Base-by-base conservation (phyloP, 2,797 vertebrate species). In the Pangasius macronema region DNA sequence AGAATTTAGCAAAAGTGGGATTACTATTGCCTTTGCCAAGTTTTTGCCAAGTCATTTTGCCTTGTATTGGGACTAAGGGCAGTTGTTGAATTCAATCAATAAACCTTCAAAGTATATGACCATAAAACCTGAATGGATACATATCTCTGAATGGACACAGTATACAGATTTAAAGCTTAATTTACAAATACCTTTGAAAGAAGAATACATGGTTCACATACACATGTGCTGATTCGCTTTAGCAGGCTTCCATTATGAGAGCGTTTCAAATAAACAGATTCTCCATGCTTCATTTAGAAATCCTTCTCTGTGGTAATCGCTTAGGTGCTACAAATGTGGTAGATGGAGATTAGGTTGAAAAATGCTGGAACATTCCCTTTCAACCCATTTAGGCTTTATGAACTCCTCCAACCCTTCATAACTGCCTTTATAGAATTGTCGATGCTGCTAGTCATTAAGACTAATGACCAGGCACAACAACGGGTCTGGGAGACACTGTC, bases 381-480 rank as follows among this genome's bases (percentile, higher is more conserved):
- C 68, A 82, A 65, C 39, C 27, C 59, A 49, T 82, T 65, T 77
- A 33, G 59, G 22, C 33, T 68, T 67, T 49, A 22, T 53, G 8
- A n/a, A 46, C 49, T 55, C 10, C 72, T 57, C 24, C 11, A 57
- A 39, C 7, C 20, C 27, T 33, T 51, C 24, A 11, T 59, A 72
- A 81, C 39, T n/a, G 59, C 59, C 59, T 65, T 49, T 49, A 30
- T 63, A 27, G n/a, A 9, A 27, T 39, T 16, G 49, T 83, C n/a
- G 1, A 14, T 55, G 82, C 11, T 70, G 82, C 49, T 22, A 70
- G 65, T 70, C 76, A 51, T 84, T 70, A 80, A 76, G 30, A 65
- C 30, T 83, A 83, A 83, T 70, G 65, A 49, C 82, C 82, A 83
- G 16, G 30, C 18, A 83, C 10, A 83, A 53, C 27, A 68, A 68